A percentile compares a stretch with the other conserved stretches of the same genome.
Evolutionary conservation across 2,797 vertebrate genomes (phyloP).

Genomic region (Steatocranus sp.): DNA sequence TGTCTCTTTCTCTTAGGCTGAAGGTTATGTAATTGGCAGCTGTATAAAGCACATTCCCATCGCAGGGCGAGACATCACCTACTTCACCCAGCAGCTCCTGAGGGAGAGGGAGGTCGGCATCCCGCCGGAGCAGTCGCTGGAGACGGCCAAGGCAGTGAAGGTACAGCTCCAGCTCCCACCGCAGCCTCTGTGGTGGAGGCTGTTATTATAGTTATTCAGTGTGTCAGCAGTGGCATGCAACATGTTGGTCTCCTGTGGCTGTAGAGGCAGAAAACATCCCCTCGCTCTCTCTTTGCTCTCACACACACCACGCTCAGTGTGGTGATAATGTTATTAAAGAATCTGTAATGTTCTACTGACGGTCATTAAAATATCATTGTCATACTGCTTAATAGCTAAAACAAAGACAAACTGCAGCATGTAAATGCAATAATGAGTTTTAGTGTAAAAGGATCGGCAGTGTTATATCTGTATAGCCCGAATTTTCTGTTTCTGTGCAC

Average conservation of each 20-base stretch:
- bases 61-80: conserved; percentile 92
- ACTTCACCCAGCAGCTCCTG: conserved; percentile 94
- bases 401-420: not conserved
- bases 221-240: not conserved
- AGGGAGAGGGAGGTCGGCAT: conserved; percentile 91
- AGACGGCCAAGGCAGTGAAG: conserved; percentile 94
- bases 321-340: not conserved
- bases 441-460: not conserved
- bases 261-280: not conserved
- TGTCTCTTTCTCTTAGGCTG: conserved; percentile 72
- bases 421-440: not conserved
- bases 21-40: conserved; percentile 94
- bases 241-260: not conserved
- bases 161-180: conserved; percentile 48
- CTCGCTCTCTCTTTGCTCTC: not conserved
- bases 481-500: not conserved
- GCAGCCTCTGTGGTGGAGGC: not conserved
- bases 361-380: not conserved
- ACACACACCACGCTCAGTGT: not conserved
- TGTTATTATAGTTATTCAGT: not conserved
- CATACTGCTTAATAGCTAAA: not conserved
- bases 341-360: not conserved
- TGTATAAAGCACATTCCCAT: conserved; percentile 97
- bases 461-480: not conserved
- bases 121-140: conserved; percentile 91